A percentile compares a stretch with the other conserved stretches of the same genome.
Conservation (phyloP, 2,888 invertebrate species). For the Archips xylosteana region DNA sequence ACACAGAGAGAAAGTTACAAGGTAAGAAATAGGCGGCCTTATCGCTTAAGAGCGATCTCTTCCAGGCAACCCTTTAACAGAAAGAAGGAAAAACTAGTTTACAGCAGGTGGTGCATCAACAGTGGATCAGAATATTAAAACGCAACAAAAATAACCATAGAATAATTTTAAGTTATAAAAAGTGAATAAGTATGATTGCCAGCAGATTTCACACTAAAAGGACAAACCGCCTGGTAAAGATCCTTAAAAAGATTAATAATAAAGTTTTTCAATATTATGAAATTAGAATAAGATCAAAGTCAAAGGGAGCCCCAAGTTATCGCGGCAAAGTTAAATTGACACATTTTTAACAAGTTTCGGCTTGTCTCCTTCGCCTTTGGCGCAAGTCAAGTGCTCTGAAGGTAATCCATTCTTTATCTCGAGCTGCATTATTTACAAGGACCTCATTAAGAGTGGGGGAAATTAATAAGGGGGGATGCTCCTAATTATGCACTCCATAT, state of each 20-base stretch:
- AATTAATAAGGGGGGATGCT: too few relatives aligned
- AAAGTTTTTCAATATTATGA: conserved; percentile 50
- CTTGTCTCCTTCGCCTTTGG: conserved; percentile 42
- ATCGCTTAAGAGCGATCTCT: too few relatives aligned
- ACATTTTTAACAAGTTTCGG: conserved; percentile 69
- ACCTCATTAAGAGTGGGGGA: too few relatives aligned
- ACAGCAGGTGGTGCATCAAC: too few relatives aligned
- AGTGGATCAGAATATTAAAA: too few relatives aligned
- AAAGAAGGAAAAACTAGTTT: too few relatives aligned
- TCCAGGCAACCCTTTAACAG: too few relatives aligned
- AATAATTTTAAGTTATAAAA: background rate
- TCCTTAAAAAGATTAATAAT: conserved; percentile 35
- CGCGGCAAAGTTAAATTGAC: conserved; percentile 70
- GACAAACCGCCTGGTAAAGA: conserved; percentile 20
- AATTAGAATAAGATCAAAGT: conserved; percentile 58
- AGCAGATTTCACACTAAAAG: conserved; percentile 18
- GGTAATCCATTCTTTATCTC: background rate
- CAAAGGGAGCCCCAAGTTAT: conserved; percentile 62
- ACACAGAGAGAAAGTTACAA: too few relatives aligned
- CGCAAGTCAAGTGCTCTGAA: conserved; percentile 14
- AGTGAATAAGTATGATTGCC: conserved; percentile 5
- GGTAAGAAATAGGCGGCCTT: too few relatives aligned
- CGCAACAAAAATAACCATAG: background rate
- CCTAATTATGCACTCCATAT: too few relatives aligned
- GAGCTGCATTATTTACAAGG: too few relatives aligned